Percentiles rank a stretch among this genome's conserved stretches.
phyloP scores from a whole-genome alignment of 2,113 vertebrate genomes.

The Crotalus viridis region DNA sequence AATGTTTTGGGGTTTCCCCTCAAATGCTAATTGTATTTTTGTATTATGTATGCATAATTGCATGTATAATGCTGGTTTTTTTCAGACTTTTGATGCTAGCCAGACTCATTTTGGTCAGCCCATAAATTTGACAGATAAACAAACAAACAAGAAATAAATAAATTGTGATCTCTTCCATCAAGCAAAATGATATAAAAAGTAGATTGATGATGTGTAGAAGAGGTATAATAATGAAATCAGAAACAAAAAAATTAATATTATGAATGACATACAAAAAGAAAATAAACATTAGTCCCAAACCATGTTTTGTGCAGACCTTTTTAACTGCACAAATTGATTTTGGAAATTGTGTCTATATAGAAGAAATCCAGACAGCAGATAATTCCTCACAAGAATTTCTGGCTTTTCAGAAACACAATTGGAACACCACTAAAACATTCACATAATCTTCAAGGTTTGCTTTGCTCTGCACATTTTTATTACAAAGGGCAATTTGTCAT shows the following conservation, averaged over 20 bases:
- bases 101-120: neutral
- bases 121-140: neutral
- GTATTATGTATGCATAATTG: neutral
- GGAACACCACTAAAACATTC: neutral
- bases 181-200: neutral
- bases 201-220: neutral
- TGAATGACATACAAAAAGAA: neutral
- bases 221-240: neutral
- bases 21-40: neutral
- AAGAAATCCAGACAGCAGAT: neutral
- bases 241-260: neutral
- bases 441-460: neutral
- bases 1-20: neutral
- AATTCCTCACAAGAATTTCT: neutral
- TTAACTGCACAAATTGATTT: neutral
- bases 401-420: neutral
- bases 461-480: neutral
- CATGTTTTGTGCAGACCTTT: neutral
- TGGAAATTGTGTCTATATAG: neutral
- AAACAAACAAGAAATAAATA: neutral
- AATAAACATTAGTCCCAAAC: neutral
- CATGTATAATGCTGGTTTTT: neutral
- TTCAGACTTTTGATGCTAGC: neutral
- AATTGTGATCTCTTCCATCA: neutral
- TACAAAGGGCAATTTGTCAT: neutral